phyloP scores from a whole-genome alignment of 2,113 vertebrate genomes.

The Grammomys dolichurus region DNA sequence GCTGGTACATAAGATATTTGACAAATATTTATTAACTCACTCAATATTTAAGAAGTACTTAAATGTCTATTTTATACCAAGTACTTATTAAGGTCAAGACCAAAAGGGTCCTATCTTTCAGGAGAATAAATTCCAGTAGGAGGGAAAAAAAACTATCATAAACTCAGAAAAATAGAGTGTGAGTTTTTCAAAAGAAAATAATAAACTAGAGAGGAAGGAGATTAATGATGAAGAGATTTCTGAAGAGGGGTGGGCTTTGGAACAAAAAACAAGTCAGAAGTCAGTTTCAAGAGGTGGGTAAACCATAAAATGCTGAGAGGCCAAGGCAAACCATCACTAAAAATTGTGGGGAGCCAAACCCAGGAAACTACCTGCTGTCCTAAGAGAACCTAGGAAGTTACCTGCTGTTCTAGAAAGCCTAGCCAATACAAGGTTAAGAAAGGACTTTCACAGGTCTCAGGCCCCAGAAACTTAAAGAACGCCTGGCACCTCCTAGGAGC shows the following conservation, averaged over 20 bases:
- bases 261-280: neutral
- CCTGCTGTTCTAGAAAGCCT: no score
- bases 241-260: neutral
- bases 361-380: no score
- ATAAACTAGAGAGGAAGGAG: neutral
- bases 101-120: neutral
- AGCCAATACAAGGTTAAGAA: no score
- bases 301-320: neutral
- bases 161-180: conserved; percentile 8
- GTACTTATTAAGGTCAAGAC: neutral
- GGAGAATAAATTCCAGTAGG: neutral
- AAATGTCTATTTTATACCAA: neutral
- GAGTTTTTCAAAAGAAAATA: neutral
- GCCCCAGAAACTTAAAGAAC: no score
- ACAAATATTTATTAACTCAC: conserved; percentile 26
- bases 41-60: conserved; percentile 4
- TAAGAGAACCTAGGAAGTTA: no score
- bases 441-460: no score
- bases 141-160: neutral
- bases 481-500: no score
- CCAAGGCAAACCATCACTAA: neutral
- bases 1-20: neutral
- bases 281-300: neutral
- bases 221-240: neutral
- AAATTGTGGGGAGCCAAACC: no score